Conservation (phyloP, 2,113 vertebrate species). For the Tragulus kanchil region DNA sequence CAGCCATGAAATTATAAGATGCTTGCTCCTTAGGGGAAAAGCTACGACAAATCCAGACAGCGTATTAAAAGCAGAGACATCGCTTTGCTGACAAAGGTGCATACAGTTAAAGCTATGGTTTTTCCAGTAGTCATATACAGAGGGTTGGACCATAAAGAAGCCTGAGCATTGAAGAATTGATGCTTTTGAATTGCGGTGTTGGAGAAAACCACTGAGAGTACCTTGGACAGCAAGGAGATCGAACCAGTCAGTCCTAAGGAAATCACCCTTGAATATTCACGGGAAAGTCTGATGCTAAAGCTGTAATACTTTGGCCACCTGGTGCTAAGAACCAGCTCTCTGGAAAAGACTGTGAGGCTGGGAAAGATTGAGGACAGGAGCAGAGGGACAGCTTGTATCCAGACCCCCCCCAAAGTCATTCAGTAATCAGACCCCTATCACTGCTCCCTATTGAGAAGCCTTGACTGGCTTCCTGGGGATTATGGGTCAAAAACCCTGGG, state of each 20-base stretch:
- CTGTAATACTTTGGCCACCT: neutral
- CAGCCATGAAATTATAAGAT: neutral
- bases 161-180: neutral
- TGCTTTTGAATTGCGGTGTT: neutral
- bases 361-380: neutral
- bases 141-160: neutral
- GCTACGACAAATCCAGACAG: neutral
- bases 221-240: neutral
- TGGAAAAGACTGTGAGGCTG: neutral
- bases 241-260: neutral
- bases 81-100: neutral
- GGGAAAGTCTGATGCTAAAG: neutral
- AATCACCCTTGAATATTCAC: neutral
- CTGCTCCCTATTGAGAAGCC: neutral
- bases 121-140: neutral
- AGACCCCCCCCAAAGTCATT: no score
- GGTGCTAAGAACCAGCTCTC: neutral
- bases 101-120: neutral
- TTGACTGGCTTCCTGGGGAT: neutral
- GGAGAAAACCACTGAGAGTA: neutral
- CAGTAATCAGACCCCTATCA: neutral
- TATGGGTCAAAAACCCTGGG: neutral
- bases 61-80: neutral
- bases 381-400: no score
- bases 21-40: neutral